Conservation (phyloP, 2,797 vertebrate species). For the Labroides dimidiatus region DNA sequence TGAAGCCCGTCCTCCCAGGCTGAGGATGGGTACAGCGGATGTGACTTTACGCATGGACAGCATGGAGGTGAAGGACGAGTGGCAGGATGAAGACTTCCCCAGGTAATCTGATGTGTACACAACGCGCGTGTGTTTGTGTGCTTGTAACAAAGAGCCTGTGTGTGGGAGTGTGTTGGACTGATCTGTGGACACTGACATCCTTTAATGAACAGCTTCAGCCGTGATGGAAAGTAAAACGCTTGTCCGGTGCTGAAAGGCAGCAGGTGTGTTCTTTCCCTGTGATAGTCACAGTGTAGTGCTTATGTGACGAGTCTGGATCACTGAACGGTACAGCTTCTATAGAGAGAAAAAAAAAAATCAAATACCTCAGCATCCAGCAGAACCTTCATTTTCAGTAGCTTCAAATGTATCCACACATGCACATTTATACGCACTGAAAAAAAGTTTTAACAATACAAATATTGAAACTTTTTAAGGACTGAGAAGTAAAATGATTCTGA, state of each 20-base stretch:
- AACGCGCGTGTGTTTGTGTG: not conserved
- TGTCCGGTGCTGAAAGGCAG: constrained; percentile 27
- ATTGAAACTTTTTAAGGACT: not conserved
- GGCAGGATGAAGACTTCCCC: constrained; percentile 95
- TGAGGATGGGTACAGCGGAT: constrained; percentile 91
- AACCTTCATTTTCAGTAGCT: too few relatives aligned
- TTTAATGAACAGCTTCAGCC: constrained; percentile 15
- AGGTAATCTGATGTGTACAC: constrained; percentile 76
- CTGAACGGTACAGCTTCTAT: constrained; percentile 19
- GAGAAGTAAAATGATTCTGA: not conserved
- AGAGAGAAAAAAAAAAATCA: constrained; percentile 3
- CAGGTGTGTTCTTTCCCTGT: constrained; percentile 60
- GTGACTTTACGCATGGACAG: constrained; percentile 94
- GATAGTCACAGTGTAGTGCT: constrained; percentile 22
- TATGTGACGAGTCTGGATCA: constrained; percentile 28
- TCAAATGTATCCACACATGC: too few relatives aligned
- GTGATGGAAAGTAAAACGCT: constrained; percentile 34
- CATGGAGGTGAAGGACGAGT: constrained; percentile 92
- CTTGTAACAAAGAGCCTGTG: not conserved
- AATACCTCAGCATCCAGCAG: not conserved
- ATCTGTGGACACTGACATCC: constrained; percentile 29
- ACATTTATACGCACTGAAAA: too few relatives aligned
- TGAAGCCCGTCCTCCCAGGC: constrained; percentile 52
- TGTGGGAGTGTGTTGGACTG: not conserved
- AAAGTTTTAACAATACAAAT: not conserved